These are phyloP conservation scores for Agriopis leucophaearia DNA, from an alignment of 2,888 invertebrate genomes.

Conservation along the genomic window DNA sequence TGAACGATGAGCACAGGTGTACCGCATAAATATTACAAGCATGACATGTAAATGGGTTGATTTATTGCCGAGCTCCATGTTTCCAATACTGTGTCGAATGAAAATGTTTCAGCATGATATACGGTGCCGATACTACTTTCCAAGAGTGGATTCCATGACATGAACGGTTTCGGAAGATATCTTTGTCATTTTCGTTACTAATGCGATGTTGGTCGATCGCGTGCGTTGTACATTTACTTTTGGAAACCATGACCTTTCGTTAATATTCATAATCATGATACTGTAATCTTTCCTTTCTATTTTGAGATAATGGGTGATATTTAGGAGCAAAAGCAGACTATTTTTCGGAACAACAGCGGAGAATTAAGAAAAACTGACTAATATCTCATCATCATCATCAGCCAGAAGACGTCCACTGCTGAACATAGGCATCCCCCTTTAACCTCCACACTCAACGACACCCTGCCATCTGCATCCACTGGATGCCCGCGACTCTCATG, in stretches of 20 bases:
- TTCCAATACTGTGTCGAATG: conserved; percentile 39
- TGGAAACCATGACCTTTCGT: conserved; percentile 12
- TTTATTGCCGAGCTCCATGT: conserved; percentile 45
- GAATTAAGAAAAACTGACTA: no score
- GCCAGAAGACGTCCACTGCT: no score
- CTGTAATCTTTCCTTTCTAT: conserved; percentile 21
- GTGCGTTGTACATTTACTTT: conserved; percentile 12
- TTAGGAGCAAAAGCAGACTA: neutral
- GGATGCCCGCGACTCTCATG: no score
- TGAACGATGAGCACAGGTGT: conserved; percentile 49
- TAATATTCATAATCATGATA: conserved; percentile 2
- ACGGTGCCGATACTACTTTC: conserved; percentile 18
- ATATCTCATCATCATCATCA: no score
- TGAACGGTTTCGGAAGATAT: conserved; percentile 21
- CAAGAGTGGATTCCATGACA: conserved; percentile 17
- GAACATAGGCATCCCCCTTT: no score
- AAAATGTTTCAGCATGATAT: conserved; percentile 35
- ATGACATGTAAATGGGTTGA: conserved; percentile 51
- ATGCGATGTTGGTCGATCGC: conserved; percentile 1
- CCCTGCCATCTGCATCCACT: no score
- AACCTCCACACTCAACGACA: no score
- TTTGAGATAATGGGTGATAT: conserved; percentile 16
- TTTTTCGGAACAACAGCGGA: neutral
- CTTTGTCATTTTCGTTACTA: conserved; percentile 14
- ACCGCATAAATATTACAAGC: conserved; percentile 35